Evolutionary conservation across 2,797 vertebrate species (phyloP).

Genomic region (Etheostoma perlongum): DNA sequence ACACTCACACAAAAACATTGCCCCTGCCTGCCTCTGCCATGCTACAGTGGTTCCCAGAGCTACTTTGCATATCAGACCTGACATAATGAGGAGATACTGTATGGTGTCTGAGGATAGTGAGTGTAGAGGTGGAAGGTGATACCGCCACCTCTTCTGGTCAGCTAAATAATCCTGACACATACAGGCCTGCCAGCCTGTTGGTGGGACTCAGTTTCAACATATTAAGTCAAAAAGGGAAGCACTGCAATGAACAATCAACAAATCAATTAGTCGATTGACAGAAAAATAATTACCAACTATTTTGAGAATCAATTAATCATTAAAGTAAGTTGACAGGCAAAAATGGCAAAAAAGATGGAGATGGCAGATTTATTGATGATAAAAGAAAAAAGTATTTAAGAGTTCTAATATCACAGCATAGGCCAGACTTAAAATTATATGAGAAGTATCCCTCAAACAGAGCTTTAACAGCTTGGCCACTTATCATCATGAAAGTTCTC

Average conservation of each 20-base stretch:
- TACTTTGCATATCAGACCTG: constrained; percentile 72
- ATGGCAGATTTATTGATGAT: too few species aligned
- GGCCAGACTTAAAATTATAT: neutral
- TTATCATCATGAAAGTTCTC: neutral
- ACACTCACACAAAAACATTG: constrained; percentile 26
- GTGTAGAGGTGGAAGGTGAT: constrained; percentile 70
- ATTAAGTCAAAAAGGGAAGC: constrained; percentile 19
- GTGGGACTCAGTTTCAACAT: constrained; percentile 37
- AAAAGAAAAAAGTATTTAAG: neutral
- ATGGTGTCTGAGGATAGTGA: constrained; percentile 61
- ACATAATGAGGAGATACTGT: constrained; percentile 68
- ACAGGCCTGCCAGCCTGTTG: constrained; percentile 23
- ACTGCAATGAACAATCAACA: too few species aligned
- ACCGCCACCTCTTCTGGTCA: constrained; percentile 45
- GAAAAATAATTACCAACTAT: too few species aligned
- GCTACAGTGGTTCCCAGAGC: constrained; percentile 43
- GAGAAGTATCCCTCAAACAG: neutral
- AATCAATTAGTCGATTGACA: too few species aligned
- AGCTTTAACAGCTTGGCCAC: neutral
- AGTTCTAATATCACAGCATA: neutral
- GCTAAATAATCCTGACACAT: constrained; percentile 54
- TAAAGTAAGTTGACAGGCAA: too few species aligned
- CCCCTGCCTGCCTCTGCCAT: constrained; percentile 31
- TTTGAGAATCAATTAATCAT: too few species aligned
- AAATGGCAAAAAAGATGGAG: too few species aligned